phyloP scores from a whole-genome alignment of 1,140 invertebrate genomes.

The Meteorus sp. region DNA sequence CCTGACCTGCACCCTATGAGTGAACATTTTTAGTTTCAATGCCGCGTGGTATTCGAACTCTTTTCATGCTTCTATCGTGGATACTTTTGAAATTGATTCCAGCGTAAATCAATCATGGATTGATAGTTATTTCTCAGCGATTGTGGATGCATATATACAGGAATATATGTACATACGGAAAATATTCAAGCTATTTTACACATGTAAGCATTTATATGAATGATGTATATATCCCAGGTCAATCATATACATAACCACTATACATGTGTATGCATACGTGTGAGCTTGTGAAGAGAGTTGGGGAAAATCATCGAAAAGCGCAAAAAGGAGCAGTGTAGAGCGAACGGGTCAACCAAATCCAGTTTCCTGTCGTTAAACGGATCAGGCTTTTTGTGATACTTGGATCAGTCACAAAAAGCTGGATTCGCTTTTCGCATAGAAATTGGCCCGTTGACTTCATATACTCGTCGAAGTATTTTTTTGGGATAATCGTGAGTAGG shows the following conservation, averaged over 20 bases:
- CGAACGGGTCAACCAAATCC: conserved; percentile 37
- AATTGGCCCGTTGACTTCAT: conserved; percentile 45
- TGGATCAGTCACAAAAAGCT: conserved; percentile 60
- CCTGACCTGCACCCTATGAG: no score
- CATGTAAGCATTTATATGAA: neutral
- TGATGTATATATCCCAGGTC: neutral
- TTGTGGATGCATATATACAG: no score
- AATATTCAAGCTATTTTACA: neutral
- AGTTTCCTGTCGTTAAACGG: conserved; percentile 59
- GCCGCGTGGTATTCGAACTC: no score
- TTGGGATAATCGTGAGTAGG: conserved; percentile 39
- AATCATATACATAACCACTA: neutral
- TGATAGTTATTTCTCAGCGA: no score
- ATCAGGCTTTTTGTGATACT: conserved; percentile 60
- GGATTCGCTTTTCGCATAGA: conserved; percentile 61
- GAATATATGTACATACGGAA: neutral
- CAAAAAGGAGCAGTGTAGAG: conserved; percentile 38
- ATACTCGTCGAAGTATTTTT: neutral
- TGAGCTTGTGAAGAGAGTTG: no score
- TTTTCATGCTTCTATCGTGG: no score
- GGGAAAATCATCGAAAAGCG: no score
- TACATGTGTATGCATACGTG: neutral
- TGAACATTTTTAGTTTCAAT: no score
- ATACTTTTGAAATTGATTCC: no score
- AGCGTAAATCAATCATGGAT: no score